Conservation (phyloP, 2,113 vertebrate species). For the Mobula birostris region DNA sequence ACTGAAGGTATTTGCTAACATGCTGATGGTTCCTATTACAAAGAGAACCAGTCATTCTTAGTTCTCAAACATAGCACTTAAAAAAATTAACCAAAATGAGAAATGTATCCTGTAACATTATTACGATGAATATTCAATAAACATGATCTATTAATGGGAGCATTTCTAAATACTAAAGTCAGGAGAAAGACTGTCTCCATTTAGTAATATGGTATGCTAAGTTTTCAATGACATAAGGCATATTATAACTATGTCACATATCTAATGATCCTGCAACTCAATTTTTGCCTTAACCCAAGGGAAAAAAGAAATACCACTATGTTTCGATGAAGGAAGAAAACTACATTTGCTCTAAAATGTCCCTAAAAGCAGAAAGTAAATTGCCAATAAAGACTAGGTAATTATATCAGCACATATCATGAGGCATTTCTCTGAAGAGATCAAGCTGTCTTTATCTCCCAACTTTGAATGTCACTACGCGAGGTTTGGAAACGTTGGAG, state of each 20-base stretch:
- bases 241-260: conserved; percentile 60
- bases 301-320: conserved; percentile 63
- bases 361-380: conserved; percentile 75
- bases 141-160: conserved; percentile 18
- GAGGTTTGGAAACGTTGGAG: conserved; percentile 33
- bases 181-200: conserved; percentile 35
- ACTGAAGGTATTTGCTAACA: conserved; percentile 9
- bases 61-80: background rate
- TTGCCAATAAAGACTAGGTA: conserved; percentile 75
- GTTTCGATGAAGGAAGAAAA: conserved; percentile 68
- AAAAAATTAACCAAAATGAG: conserved; percentile 25
- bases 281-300: conserved; percentile 72
- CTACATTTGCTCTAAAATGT: conserved; percentile 75
- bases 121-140: conserved; percentile 23
- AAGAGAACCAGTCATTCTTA: conserved; percentile 12
- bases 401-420: conserved; percentile 79
- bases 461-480: conserved; percentile 35
- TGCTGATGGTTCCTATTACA: background rate
- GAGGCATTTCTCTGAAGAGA: conserved; percentile 70
- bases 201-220: conserved; percentile 29
- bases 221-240: conserved; percentile 49
- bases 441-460: conserved; percentile 44
- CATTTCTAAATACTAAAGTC: conserved; percentile 30
- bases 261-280: conserved; percentile 70
- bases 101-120: conserved; percentile 24